Base-by-base conservation (phyloP, 2,888 invertebrate genomes). In the Tenthredo livida region DNA sequence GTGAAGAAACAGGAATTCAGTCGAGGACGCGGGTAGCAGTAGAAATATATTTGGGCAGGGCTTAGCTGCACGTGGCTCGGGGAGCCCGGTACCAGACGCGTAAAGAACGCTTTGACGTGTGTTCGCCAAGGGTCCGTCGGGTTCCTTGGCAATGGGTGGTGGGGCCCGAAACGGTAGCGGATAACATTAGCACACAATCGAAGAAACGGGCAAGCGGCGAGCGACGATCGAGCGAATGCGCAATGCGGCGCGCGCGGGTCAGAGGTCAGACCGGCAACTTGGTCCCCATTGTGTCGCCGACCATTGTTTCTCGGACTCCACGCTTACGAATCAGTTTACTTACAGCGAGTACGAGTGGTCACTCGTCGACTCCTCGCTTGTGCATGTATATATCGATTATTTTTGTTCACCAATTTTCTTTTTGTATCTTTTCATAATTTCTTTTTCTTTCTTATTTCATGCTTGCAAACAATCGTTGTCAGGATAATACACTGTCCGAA, bases 131-230 rank as follows among this genome's bases (percentile, higher is more conserved):
- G 75, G 83, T 50, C 70, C 50, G 83, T 67, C 73, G 73, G 75
- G 75, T 29, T 50, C 82, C 21, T 54, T 43, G 86, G 82, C 86
- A 78, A 85, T 84, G 61, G 37, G 65, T 83, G 67, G 83, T 70
- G 47, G 83, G 67, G 70, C 86, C 86, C 88, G 89, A 88, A 89
- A 88, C 90, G 89, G 90, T 91, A 90, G 91, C 90, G 88, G 87
- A 87, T 86, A 88, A 88, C 91, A 93, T 93, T 93, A 93, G 93
- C 93, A 93, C 93, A 93, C 93, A 93, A 93, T 93, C 91, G 93
- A 90, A 83, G 83, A 83, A 83, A 90, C 89, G 90, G 89, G 90
- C 90, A 90, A 89, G 88, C 90, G 88, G 83, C 83, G 83, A 83
- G 61, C 80, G 87, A 89, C 90, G 90, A 91, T 92, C 91, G 83